Percentiles rank a stretch among this genome's conserved stretches.
Conservation (phyloP, 2,797 vertebrate genomes). For the Gymnothorax javanicus region DNA sequence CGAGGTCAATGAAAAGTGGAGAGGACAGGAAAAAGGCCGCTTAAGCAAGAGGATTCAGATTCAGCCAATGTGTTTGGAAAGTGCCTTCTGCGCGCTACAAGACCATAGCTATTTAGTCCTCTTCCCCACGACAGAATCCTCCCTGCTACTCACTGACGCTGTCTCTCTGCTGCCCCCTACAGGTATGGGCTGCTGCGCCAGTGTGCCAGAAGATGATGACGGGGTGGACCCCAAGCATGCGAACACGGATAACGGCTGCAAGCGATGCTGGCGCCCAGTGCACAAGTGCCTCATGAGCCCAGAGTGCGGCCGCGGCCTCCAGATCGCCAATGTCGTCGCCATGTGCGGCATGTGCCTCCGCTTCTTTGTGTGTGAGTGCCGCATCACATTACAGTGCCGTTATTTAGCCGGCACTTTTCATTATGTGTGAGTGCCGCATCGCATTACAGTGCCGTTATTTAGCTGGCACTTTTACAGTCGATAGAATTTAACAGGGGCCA, state of each 20-base stretch:
- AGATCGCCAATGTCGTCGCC: constrained; percentile 63
- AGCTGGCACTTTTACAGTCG: no score
- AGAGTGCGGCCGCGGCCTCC: constrained; percentile 62
- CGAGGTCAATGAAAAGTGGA: no score
- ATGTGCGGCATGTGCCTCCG: constrained; percentile 65
- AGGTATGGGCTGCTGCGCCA: constrained; percentile 26
- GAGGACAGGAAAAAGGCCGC: no score
- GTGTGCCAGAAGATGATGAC: background rate
- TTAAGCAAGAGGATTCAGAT: no score
- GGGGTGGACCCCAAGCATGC: background rate
- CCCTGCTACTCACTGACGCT: background rate
- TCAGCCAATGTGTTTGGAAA: no score
- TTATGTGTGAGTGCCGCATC: no score
- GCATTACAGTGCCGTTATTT: no score
- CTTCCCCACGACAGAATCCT: no score
- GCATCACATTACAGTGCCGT: background rate
- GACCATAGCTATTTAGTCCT: no score
- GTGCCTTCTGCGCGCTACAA: no score
- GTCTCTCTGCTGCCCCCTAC: background rate
- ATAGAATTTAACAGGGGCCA: no score
- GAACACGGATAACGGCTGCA: constrained; percentile 47
- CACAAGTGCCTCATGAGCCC: constrained; percentile 67
- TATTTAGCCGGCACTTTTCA: no score
- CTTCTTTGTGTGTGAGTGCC: constrained; percentile 61
- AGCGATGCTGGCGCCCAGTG: constrained; percentile 57